Conservation (phyloP, 2,113 vertebrate genomes). For the Pycnonotus jocosus region DNA sequence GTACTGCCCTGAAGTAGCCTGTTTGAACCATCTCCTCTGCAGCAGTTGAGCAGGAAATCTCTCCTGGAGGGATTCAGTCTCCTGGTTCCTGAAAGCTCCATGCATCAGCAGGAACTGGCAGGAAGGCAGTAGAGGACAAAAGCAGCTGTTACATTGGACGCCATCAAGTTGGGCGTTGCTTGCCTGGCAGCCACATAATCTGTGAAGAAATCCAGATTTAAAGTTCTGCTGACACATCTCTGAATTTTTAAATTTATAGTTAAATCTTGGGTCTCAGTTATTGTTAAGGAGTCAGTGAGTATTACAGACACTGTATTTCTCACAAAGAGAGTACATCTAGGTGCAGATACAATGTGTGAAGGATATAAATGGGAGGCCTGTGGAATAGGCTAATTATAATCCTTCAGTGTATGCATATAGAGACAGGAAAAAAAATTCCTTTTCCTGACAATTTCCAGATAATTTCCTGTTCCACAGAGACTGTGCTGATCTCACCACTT, state of each 20-base stretch:
- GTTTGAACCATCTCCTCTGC: neutral
- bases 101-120: neutral
- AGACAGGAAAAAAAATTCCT: neutral
- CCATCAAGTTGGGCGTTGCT: neutral
- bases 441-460: neutral
- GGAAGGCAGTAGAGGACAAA: neutral
- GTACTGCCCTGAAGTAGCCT: neutral
- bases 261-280: neutral
- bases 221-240: neutral
- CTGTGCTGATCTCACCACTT: neutral
- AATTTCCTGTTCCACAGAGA: conserved; percentile 31
- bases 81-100: neutral
- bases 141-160: neutral
- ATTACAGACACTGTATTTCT: neutral
- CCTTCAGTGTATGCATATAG: neutral
- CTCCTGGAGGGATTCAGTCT: neutral
- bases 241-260: neutral
- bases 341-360: neutral
- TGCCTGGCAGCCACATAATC: neutral
- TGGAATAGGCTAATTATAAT: neutral
- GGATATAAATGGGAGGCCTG: neutral
- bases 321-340: neutral
- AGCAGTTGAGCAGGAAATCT: neutral
- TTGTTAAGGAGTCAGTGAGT: neutral
- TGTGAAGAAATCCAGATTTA: neutral